Base-by-base conservation (phyloP, 2,113 vertebrate genomes). In the Sakesphorus luctuosus region DNA sequence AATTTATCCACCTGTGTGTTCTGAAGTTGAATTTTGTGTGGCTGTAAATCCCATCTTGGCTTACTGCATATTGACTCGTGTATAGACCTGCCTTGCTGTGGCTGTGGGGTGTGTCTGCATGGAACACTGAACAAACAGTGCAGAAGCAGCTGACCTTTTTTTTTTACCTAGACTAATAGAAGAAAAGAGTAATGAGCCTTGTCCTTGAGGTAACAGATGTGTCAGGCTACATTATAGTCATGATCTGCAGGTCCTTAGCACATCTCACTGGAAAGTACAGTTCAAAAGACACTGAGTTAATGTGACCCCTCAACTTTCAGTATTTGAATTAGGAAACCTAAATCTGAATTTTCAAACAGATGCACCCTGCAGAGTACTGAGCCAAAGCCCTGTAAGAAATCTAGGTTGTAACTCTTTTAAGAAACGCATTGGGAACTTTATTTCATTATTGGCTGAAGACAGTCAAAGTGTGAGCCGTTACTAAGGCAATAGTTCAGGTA, bases 141-240 rank as follows among this genome's bases (percentile, higher is more conserved):
- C 25, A 44, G 25, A 72, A n/a, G 21, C 0, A 0, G 7, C 23
- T 84, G 75, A 8, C 13, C 8, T 16, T 26, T 52, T 4, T 50
- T 23, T 59, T 40, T 28, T 53, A 13, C 26, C 8, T 24, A 17
- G 19, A 7, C 20, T 69, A 69, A 36, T 5, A 50, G n/a, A 66
- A 72, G 43, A 47, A 46, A 61, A 72, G 58, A 31, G 9, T 36
- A 36, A 47, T 8, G 26, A 80, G 15, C 50, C 63, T 29, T 5
- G 46, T 80, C 40, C 47, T 40, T 7, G 12, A 29, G 65, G 43
- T 83, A 69, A 65, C 35, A 38, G 23, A 26, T 18, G 28, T n/a
- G 65, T 55, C 15, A 44, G 40, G 44, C 55, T 33, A 2, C 33
- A 0, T 63, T 40, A 15, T 2, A 18, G 28, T 74, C 53, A 63